Percentiles rank a stretch among this genome's conserved stretches.
Evolutionary conservation across 2,888 invertebrate species (phyloP).

Genomic region (Cephus nigrinus): DNA sequence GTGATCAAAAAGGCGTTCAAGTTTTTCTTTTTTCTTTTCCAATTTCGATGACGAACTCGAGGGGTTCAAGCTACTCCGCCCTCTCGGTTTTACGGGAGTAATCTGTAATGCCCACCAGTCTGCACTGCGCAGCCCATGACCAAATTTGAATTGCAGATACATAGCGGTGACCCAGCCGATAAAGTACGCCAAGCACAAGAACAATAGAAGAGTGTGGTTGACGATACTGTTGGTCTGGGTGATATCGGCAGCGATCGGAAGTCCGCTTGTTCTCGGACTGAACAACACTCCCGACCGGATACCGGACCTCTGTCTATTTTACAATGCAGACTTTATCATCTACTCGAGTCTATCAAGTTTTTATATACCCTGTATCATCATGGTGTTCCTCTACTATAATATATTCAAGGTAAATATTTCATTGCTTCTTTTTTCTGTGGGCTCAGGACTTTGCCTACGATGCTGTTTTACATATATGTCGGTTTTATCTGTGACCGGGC

Average conservation of each 20-base stretch:
- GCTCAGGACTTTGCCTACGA: background rate
- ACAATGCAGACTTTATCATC: constrained; percentile 97
- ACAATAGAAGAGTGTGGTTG: constrained; percentile 92
- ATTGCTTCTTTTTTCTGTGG: background rate
- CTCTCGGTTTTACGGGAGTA: constrained; percentile 21
- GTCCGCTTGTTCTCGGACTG: constrained; percentile 95
- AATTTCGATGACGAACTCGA: background rate
- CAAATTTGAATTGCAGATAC: constrained; percentile 78
- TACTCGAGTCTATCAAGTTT: constrained; percentile 98
- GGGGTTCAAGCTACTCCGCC: background rate
- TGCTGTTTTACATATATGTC: background rate
- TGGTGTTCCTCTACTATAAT: constrained; percentile 97
- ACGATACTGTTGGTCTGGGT: constrained; percentile 97
- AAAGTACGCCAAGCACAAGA: constrained; percentile 98
- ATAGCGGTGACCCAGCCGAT: constrained; percentile 99
- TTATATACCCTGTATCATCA: constrained; percentile 98
- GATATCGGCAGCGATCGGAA: constrained; percentile 93
- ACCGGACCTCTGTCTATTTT: constrained; percentile 92
- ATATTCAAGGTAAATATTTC: constrained; percentile 88
- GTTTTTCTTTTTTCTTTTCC: background rate
- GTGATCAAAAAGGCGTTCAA: background rate
- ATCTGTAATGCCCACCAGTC: constrained; percentile 20
- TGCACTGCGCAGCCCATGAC: constrained; percentile 12
- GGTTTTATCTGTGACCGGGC: background rate
- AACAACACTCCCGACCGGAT: constrained; percentile 91